Evolutionary conservation across 1,140 invertebrate species (phyloP), one percentile per base, ranked within the genome.

Genomic region (Brachystomella parvula): DNA sequence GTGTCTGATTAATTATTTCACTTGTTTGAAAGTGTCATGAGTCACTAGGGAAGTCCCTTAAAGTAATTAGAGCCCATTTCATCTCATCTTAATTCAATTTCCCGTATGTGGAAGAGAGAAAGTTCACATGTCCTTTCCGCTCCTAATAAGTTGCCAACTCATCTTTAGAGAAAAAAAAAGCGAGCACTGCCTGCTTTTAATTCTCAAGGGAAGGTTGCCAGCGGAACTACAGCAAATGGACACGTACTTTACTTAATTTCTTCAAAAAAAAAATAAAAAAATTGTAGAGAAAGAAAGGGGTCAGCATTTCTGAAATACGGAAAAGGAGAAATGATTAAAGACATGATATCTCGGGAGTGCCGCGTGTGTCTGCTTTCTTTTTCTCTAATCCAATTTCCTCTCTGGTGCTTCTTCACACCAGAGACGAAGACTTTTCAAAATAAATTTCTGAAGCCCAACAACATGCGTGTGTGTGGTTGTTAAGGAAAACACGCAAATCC

Each of bases 41-140:
- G 49, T 53, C 49, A 53, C 24, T 12, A 53, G 49, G 12, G n/a
- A n/a, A n/a, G 49, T 53, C 49, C 49, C 49, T 6, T 53, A 53
- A 53, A 53, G 49, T 53, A 53, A 53, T 53, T 53, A 53, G 12
- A 26, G 24, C 24, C 49, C 21, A 6, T 24, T 53, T 53, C 49
- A 53, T 53, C 49, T 24, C 49, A 19, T 24, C 21, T 24, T 53
- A 53, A 53, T 53, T 24, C 12, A 53, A 53, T 53, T 24, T 53
- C 6, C 49, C 49, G n/a, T n/a, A n/a, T n/a, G n/a, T n/a, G n/a
- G n/a, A n/a, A n/a, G n/a, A n/a, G n/a, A n/a, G n/a, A n/a, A n/a
- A n/a, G n/a, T n/a, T n/a, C n/a, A n/a, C n/a, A n/a, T n/a, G n/a
- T n/a, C n/a, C n/a, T n/a, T n/a, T n/a, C 39, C 39, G 39, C 39